Evolutionary conservation across 2,888 invertebrate genomes (phyloP), one percentile per base, ranked within the genome.

Genomic region (Cephus pulcher): DNA sequence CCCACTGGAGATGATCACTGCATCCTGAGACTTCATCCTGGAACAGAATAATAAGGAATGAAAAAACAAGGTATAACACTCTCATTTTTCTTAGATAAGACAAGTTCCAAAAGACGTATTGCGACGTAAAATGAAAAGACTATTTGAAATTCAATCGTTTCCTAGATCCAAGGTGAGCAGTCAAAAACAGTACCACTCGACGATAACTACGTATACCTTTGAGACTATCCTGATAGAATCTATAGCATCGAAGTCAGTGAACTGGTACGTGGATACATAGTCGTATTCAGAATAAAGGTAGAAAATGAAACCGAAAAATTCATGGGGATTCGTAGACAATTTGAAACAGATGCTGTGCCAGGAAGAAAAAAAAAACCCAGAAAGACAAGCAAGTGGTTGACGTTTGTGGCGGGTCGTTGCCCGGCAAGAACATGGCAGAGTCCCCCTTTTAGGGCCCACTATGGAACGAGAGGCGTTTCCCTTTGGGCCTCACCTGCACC

Each of bases 401-500:
- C 75, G 74, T 56, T 56, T 34, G 71, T 34, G 32, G 79, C 81
- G 81, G 88, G 87, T 87, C 88, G 82, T 87, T 88, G 88, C 81
- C 85, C 88, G 81, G 84, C 79, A 82, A 81, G 82, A 82, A 79
- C 73, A 76, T 75, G 75, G 69, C 71, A 80, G 75, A 75, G 78
- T 78, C 78, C 75, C 74, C 71, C 76, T 73, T 73, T 75, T 73
- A 73, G 69, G 78, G 76, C 74, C 80, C 79, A 76, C 78, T 81
- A 80, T 79, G 82, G 73, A 75, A 34, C 75, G 34, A 71, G 77
- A 77, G 75, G 75, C 40, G 75, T 75, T 68, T 56, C 75, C 40
- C 68, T 30, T 56, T 73, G 76, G 76, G 79, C 79, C 88, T 90
- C 91, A 91, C 90, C 91, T 91, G 90, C 91, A 91, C 89, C 89